phyloP scores from a whole-genome alignment of 2,797 vertebrate genomes.

The Chaetodon trifasciatus region DNA sequence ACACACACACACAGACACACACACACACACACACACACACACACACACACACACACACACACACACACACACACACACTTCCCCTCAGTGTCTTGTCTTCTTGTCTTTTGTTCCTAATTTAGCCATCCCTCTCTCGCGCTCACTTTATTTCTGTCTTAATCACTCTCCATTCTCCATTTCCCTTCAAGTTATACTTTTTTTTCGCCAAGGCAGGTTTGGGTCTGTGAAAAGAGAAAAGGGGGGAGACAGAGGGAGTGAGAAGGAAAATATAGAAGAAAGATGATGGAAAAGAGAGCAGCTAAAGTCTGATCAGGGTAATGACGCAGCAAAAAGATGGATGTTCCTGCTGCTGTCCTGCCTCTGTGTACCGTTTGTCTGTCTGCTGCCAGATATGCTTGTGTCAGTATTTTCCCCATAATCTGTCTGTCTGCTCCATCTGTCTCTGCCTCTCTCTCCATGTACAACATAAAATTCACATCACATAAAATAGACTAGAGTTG shows the following conservation, averaged over 20 bases:
- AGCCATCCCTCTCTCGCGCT: conserved; percentile 37
- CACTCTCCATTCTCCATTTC: neutral
- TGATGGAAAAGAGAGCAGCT: conserved; percentile 9
- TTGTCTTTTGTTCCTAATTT: conserved; percentile 65
- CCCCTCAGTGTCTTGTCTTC: conserved; percentile 50
- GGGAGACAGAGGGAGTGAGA: neutral
- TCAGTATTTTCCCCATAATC: conserved; percentile 24
- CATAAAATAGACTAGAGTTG: neutral
- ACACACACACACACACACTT: conserved; percentile 17
- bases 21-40: conserved; percentile 20
- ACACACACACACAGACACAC: neutral
- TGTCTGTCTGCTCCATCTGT: neutral
- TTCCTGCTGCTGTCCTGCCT: neutral
- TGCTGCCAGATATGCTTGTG: conserved; percentile 16
- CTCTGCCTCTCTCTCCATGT: neutral
- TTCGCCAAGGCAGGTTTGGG: neutral
- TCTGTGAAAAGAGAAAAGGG: neutral
- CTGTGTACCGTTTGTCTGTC: neutral
- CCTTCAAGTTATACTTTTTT: neutral
- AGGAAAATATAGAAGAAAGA: neutral
- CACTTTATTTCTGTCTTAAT: conserved; percentile 44
- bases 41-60: too few species aligned
- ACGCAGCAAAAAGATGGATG: conserved; percentile 33
- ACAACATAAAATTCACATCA: conserved; percentile 9
- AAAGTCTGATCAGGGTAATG: conserved; percentile 24